A percentile compares a stretch with the other conserved stretches of the same genome.
Evolutionary conservation across 2,888 invertebrate species (phyloP).

Genomic region (Eretmocerus hayati): DNA sequence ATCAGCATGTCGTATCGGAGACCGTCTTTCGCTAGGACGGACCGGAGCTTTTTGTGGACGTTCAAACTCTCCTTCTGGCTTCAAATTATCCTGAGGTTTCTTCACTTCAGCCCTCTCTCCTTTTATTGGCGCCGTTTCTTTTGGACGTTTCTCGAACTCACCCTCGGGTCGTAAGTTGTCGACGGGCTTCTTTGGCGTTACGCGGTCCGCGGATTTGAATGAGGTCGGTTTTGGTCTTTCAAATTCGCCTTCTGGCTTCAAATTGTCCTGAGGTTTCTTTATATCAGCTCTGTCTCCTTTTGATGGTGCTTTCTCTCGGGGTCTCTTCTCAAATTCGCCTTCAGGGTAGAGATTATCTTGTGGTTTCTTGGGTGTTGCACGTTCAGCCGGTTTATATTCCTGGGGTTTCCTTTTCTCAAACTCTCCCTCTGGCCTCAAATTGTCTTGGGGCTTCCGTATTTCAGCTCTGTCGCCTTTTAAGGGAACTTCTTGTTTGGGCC

Average conservation of each 20-base stretch:
- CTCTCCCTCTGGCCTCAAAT: constrained; percentile 54
- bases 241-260: constrained; percentile 47
- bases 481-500: constrained; percentile 42
- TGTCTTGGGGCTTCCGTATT: constrained; percentile 48
- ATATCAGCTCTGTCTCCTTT: constrained; percentile 45
- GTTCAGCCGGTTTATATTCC: constrained; percentile 38
- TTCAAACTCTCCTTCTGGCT: constrained; percentile 42
- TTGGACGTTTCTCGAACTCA: constrained; percentile 45
- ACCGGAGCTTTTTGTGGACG: constrained; percentile 34
- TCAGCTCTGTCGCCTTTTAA: constrained; percentile 34
- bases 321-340: constrained; percentile 44
- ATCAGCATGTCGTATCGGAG: constrained; percentile 45
- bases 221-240: constrained; percentile 41
- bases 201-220: constrained; percentile 45
- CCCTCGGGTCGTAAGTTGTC: constrained; percentile 52
- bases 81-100: constrained; percentile 52
- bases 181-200: constrained; percentile 23
- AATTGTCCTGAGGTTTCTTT: constrained; percentile 42
- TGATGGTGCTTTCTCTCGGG: constrained; percentile 25
- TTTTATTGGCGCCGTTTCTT: constrained; percentile 25
- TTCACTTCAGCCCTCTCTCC: constrained; percentile 46
- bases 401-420: constrained; percentile 37
- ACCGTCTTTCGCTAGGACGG: constrained; percentile 37
- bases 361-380: constrained; percentile 46
- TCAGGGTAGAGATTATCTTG: constrained; percentile 51